Base-by-base conservation (phyloP, 2,113 vertebrate species). In the Mohoua ochrocephala region DNA sequence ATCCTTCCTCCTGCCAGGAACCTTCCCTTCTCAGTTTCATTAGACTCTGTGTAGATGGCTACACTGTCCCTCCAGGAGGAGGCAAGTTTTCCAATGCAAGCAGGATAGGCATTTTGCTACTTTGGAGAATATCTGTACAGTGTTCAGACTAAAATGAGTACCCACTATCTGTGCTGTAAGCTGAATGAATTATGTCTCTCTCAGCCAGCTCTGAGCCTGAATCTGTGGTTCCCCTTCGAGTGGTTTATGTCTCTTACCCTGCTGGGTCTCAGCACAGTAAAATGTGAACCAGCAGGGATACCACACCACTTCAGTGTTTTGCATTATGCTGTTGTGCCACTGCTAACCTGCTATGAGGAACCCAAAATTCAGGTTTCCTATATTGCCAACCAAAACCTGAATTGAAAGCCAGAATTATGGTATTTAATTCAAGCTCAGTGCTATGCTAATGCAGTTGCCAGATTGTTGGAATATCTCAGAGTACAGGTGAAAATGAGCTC, bases 111-210 rank as follows among this genome's bases (percentile, higher is more conserved):
- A 26, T 81, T 75, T 94, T 87, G 18, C 61, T 91, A 3, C 64
- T 78, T 67, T 59, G 22, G 60, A n/a, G n/a, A 59, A 8, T 63
- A 35, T 41, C 35, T 70, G 15, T 47, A 17, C 27, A n/a, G 22
- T 0, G 1, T 23, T 89, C 0, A 0, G 13, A 37, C 73, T 56
- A 42, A 65, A 74, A 85, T 67, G 39, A 63, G 33, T 26, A 54
- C 15, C 8, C 0, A 1, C 7, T 80, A 17, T 26, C 10, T 1
- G 1, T 63, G 31, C 21, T 77, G 11, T 56, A 71, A 84, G 1
- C 3, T 47, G 84, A 47, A 35, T 20, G 8, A 78, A 21, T 67
- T 31, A 45, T 44, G 26, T 47, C 33, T 61, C 64, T 87, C 17
- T 45, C 75, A 75, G 64, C 37, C 52, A 84, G 37, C 31, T 37